Evolutionary conservation across 2,797 vertebrate genomes (phyloP), one percentile per base, ranked within the genome.

Genomic region (Poeciliopsis infans): DNA sequence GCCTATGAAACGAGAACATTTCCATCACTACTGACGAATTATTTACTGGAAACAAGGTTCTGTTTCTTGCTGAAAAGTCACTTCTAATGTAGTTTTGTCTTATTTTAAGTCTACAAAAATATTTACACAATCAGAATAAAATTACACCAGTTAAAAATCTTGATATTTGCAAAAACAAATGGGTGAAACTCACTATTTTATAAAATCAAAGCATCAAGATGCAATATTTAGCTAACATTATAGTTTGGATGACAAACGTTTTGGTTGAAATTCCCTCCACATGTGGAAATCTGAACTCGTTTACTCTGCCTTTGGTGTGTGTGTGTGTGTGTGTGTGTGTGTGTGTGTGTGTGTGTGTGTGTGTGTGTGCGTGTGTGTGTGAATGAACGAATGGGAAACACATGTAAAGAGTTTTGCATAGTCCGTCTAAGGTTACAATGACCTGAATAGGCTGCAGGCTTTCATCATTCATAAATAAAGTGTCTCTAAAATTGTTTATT

Each of bases 341-440:
- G 39, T 5, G 57, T 33, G 57, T 25, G 49, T n/a, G 53, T 33
- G 51, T 75, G 75, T 68, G 12, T 13, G 72, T 28, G 72, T 74
- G 53, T 18, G 36, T 18, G 51, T 31, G 55, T 25, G n/a, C 7
- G 28, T 7, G 68, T 20, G 53, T 31, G 70, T 28, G 8, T 53
- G 47, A n/a, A 46, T 45, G 78, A 28, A 28, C 10, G 39, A 55
- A 74, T 55, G 72, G 64, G 72, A 79, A 79, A 75, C 78, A 74
- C 47, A 36, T 75, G 72, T 46, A 55, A 64, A 57, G 31, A 39
- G 45, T 33, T 61, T 20, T 45, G 46, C 33, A 73, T 45, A 41
- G 61, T 36, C 33, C 45, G 47, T 36, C 70, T 64, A 73, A 79
- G 33, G 70, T 79, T 73, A 73, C 77, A 66, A 10, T 5, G 28